Evolutionary conservation across 2,797 vertebrate genomes (phyloP), one percentile per base, ranked within the genome.

Genomic region (Capromys pilorides): DNA sequence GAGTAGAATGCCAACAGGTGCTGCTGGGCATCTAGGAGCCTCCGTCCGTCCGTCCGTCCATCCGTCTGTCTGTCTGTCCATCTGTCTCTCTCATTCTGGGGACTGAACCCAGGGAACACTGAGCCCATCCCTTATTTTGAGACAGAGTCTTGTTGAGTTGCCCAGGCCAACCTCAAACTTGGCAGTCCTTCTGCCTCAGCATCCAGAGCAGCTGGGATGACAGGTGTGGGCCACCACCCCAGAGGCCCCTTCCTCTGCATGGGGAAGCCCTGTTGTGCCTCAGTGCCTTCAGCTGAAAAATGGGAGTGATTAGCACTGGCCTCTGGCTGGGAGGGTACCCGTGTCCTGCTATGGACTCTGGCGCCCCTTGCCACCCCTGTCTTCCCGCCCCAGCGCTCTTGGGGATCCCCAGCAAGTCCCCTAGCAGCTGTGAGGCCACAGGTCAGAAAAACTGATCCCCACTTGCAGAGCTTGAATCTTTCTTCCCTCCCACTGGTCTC

Each of bases 381-480:
- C 39, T 84, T 67, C n/a, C 71, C 33, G 9, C 26, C 49, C 31
- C 31, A 2, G 14, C 18, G 41, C 39, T 4, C 86, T 54, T 33
- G 24, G 11, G 8, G 64, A 51, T 28, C 10, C 33, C 28, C n/a
- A 6, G 39, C 2, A 28, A 57, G 57, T 54, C 16, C 2, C 5
- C 90, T 83, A 36, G 51, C 1, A 51, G 69, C 1, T 1, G 7
- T 31, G 45, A 94, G 69, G n/a, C 57, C 6, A 0, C 84, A 13
- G 5, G 8, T 16, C 4, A 19, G 94, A 77, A 96, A 97, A 86
- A 66, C 51, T 19, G 49, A 45, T 64, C 66, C 75, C 57, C 73
- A n/a, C 33, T 57, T 9, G 6, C 11, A 21, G n/a, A 83, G 81
- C 86, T 79, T 95, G 95, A 96, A 94, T 92, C 95, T 26, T 86